Evolutionary conservation across 2,797 vertebrate genomes (phyloP).

Genomic region (Margarornis squamiger): DNA sequence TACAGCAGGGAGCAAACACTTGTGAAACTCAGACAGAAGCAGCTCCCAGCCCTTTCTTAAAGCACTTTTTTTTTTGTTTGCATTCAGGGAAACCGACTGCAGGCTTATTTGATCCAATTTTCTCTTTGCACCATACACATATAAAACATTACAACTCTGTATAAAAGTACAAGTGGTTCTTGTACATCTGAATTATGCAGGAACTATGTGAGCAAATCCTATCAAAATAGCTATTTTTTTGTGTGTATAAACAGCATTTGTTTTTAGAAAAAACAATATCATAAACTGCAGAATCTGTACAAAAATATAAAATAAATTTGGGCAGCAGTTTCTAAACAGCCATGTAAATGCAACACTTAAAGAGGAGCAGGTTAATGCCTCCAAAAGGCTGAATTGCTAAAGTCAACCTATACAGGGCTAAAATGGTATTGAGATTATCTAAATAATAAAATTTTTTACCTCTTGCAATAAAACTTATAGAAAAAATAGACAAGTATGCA

Average conservation of each 20-base stretch:
- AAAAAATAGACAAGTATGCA: constrained; percentile 87
- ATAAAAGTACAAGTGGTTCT: constrained; percentile 83
- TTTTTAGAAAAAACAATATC: constrained; percentile 85
- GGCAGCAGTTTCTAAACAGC: constrained; percentile 85
- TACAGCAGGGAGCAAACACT: constrained; percentile 69
- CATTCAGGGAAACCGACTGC: constrained; percentile 72
- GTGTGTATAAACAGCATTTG: constrained; percentile 83
- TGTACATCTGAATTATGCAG: constrained; percentile 81
- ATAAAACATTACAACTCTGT: constrained; percentile 81
- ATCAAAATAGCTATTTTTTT: constrained; percentile 83
- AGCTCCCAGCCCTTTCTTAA: constrained; percentile 75
- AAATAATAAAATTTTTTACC: constrained; percentile 79
- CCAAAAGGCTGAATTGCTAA: constrained; percentile 81
- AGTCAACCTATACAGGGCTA: constrained; percentile 82
- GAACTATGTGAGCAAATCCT: constrained; percentile 82
- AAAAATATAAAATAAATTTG: constrained; percentile 89
- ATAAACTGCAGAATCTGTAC: constrained; percentile 87
- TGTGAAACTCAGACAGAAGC: constrained; percentile 67
- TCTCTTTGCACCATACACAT: constrained; percentile 81
- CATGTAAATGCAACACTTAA: constrained; percentile 84
- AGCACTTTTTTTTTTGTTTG: constrained; percentile 66
- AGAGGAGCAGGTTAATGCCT: constrained; percentile 82
- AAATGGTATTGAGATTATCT: constrained; percentile 83
- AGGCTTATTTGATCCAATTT: constrained; percentile 79
- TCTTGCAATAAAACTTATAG: constrained; percentile 86